Evolutionary conservation across 1,140 invertebrate genomes (phyloP), one percentile per base, ranked within the genome.

Genomic region (Telenomus remus): DNA sequence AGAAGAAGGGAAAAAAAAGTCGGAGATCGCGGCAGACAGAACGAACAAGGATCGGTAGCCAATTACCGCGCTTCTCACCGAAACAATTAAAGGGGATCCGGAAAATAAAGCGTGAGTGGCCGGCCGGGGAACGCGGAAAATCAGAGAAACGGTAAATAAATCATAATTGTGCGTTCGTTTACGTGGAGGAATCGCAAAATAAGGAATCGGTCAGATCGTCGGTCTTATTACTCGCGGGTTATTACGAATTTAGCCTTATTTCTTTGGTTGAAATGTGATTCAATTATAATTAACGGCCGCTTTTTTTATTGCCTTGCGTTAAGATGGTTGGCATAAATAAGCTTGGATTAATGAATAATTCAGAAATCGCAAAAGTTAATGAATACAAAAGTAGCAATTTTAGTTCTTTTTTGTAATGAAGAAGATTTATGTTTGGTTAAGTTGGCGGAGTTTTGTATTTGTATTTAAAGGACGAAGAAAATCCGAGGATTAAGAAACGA

Each of bases 91-190:
- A 27, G 19, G 19, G 19, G 64, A 75, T 75, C 72, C 54, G 57
- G 72, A 69, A 75, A 75, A 65, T 75, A 64, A 75, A 75, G 59
- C 59, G 48, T 51, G 51, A 35, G 0, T 47, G 39, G 61, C 42
- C 14, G 16, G 54, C 3, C 14, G 59, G 72, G 33, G 64, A 75
- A 75, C 72, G 64, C 64, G 64, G 72, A 69, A 75, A 69, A 75
- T 69, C 35, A 64, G 43, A 64, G 57, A 13, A 69, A 75, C 72
- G 72, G 72, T 75, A 75, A 63, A 75, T 75, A 75, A 63, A 75
- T 69, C 56, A 69, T 66, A 64, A 72, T 51, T 71, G 12, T 8
- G 42, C 9, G 34, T 53, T n/a, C 0, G 0, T 56, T 69, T 69
- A 56, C 65, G 33, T 43, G 49, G 60, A 60, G 42, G 42, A 10